Evolutionary conservation across 2,888 invertebrate genomes (phyloP).

Genomic region (Stegophylla sp.): DNA sequence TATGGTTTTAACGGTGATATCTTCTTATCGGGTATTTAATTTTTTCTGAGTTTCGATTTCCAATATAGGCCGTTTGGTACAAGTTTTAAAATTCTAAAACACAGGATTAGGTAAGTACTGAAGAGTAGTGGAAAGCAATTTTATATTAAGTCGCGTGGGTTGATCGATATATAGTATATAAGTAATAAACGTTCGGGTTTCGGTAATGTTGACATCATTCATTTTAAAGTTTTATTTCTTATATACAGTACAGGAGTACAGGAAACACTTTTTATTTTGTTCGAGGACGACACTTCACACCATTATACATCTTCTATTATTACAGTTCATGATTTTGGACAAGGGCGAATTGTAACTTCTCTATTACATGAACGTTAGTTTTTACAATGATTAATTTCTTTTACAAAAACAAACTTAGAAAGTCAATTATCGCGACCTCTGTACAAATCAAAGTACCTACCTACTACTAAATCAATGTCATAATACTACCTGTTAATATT

Average conservation of each 20-base stretch:
- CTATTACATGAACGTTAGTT: not conserved
- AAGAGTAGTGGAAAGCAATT: no score
- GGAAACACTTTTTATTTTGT: slow-evolving; percentile 24
- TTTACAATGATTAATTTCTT: slow-evolving; percentile 19
- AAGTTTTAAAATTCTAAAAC: not conserved
- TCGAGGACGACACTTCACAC: slow-evolving; percentile 15
- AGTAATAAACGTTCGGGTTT: not conserved
- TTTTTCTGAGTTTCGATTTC: not conserved
- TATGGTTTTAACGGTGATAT: not conserved
- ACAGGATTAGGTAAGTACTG: not conserved
- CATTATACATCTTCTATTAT: slow-evolving; percentile 17
- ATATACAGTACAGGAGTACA: not conserved
- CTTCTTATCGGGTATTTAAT: not conserved
- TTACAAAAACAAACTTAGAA: slow-evolving; percentile 13
- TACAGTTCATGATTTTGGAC: slow-evolving; percentile 12
- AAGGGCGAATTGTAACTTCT: slow-evolving; percentile 33
- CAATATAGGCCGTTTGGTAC: not conserved
- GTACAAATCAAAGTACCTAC: not conserved
- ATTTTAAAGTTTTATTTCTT: slow-evolving; percentile 12
- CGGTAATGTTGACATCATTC: not conserved
- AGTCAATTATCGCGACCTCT: slow-evolving; percentile 28
- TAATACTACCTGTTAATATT: slow-evolving; percentile 2
- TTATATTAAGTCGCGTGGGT: no score
- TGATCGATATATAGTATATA: not conserved
- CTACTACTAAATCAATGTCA: not conserved